phyloP scores from a whole-genome alignment of 2,113 vertebrate species.

The Calcarius ornatus region DNA sequence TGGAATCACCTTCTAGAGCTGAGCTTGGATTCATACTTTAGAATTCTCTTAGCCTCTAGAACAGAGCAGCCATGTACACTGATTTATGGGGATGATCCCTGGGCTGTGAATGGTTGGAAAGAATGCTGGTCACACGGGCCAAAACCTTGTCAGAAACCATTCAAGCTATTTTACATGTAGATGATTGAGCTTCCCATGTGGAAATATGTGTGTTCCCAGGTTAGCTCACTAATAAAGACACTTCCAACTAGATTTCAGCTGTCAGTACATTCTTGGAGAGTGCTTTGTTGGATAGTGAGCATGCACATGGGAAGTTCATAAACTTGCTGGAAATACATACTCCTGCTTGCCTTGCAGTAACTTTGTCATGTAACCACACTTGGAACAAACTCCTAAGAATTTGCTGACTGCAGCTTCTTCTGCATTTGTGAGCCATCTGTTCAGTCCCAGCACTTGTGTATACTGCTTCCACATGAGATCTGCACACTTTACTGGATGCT shows the following conservation, averaged over 20 bases:
- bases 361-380: background rate
- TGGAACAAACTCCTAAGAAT: background rate
- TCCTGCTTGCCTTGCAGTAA: background rate
- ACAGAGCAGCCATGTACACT: background rate
- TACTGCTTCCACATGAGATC: background rate
- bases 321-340: background rate
- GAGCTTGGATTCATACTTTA: background rate
- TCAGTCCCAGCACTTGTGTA: background rate
- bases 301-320: background rate
- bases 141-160: background rate
- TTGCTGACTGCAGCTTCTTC: background rate
- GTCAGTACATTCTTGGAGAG: background rate
- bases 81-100: background rate
- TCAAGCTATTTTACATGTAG: background rate
- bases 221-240: background rate
- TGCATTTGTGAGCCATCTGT: background rate
- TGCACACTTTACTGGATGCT: background rate
- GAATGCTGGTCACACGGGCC: background rate
- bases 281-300: background rate
- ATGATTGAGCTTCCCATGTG: background rate
- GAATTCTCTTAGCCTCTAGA: background rate
- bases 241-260: background rate
- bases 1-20: background rate
- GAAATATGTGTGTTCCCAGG: background rate
- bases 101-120: background rate